These are phyloP conservation scores for Menidia beryllina DNA, from an alignment of 2,113 vertebrate species.

Conservation along the genomic window DNA sequence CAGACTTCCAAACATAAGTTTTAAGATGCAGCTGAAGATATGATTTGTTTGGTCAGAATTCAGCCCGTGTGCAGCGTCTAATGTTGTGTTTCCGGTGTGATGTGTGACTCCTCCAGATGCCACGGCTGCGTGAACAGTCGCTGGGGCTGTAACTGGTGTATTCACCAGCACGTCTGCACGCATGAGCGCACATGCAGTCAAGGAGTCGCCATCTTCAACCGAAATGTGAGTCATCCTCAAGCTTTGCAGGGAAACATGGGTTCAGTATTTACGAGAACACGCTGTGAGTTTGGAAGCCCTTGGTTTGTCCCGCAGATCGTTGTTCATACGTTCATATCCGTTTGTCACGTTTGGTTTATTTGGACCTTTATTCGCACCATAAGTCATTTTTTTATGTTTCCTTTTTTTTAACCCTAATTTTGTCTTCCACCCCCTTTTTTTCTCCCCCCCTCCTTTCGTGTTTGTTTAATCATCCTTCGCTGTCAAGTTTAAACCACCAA, in stretches of 20 bases:
- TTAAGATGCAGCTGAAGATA: too few species aligned
- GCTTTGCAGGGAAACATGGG: not conserved
- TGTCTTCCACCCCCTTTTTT: conserved; percentile 45
- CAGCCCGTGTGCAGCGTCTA: too few species aligned
- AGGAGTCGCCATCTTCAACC: conserved; percentile 89
- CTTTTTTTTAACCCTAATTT: conserved; percentile 63
- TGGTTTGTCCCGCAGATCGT: not conserved
- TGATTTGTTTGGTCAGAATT: too few species aligned
- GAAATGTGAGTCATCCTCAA: conserved; percentile 82
- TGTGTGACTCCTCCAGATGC: conserved; percentile 87
- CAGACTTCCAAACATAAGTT: too few species aligned
- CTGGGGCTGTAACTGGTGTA: conserved; percentile 97
- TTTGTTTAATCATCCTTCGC: conserved; percentile 45
- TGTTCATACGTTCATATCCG: conserved; percentile 12
- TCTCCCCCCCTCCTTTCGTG: conserved; percentile 21
- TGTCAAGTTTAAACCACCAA: conserved; percentile 73
- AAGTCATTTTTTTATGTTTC: conserved; percentile 15
- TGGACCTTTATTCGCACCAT: conserved; percentile 21
- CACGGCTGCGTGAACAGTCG: conserved; percentile 92
- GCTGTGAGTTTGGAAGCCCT: not conserved
- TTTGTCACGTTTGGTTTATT: conserved; percentile 7
- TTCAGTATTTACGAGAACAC: not conserved
- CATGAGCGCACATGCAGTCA: conserved; percentile 87
- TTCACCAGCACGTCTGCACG: conserved; percentile 93
- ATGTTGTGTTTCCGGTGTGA: too few species aligned